phyloP scores from a whole-genome alignment of 1,140 invertebrate species.

The Drosophila punjabiensis region DNA sequence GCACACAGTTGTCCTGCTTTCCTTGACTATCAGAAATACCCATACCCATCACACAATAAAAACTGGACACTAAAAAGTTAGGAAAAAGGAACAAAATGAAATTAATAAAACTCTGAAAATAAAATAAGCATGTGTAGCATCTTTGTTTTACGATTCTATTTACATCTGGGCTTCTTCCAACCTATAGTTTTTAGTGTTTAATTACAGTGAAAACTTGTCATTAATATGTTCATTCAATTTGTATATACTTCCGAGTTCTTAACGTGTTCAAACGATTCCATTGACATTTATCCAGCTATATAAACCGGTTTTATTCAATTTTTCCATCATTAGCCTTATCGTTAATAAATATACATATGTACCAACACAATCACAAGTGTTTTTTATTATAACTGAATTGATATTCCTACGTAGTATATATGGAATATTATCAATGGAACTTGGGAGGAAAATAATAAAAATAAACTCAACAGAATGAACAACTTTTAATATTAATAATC shows the following conservation, averaged over 20 bases:
- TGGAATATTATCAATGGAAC: constrained; percentile 13
- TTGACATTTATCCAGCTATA: background rate
- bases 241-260: background rate
- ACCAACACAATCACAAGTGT: background rate
- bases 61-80: constrained; percentile 37
- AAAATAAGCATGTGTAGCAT: background rate
- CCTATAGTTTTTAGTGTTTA: background rate
- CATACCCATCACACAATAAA: constrained; percentile 37
- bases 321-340: constrained; percentile 23
- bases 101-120: constrained; percentile 36
- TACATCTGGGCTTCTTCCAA: background rate
- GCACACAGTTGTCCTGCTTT: constrained; percentile 44
- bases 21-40: constrained; percentile 33
- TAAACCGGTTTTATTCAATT: constrained; percentile 8
- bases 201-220: background rate
- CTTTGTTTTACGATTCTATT: background rate
- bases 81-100: constrained; percentile 42
- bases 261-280: background rate
- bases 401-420: background rate
- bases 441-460: background rate
- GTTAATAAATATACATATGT: constrained; percentile 8
- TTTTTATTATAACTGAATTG: background rate
- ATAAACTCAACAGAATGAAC: background rate
- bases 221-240: constrained; percentile 1
- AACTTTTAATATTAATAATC: background rate